Conservation (phyloP, 2,888 invertebrate species). For the Drosophila anomelani region DNA sequence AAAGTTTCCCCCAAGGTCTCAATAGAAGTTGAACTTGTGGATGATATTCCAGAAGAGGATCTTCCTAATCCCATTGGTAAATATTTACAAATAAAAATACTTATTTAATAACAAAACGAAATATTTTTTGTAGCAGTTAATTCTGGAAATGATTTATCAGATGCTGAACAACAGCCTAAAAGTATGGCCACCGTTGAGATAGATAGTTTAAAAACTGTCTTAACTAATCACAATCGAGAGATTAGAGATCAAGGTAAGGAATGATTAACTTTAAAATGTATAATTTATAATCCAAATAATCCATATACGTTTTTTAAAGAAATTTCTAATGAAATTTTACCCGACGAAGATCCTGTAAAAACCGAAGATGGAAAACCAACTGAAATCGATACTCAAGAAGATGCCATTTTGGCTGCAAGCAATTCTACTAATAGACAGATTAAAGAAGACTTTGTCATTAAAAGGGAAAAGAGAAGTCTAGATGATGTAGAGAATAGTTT, state of each 20-base stretch:
- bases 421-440: neutral
- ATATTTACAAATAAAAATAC: neutral
- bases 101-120: neutral
- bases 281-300: no score
- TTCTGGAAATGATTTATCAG: neutral
- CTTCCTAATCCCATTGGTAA: neutral
- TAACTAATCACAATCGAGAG: constrained; percentile 9
- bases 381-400: neutral
- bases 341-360: neutral
- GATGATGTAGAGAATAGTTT: neutral
- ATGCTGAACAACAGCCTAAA: neutral
- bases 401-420: neutral
- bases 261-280: neutral
- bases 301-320: neutral
- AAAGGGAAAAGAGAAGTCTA: constrained; percentile 5
- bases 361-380: neutral
- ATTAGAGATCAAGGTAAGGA: neutral
- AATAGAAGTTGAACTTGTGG: constrained; percentile 26
- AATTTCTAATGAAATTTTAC: neutral
- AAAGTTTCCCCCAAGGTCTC: constrained; percentile 14
- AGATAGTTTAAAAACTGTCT: constrained; percentile 1
- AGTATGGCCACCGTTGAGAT: neutral
- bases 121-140: neutral
- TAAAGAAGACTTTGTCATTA: neutral
- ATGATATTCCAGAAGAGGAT: constrained; percentile 7